These are phyloP conservation scores for Camptogramma bilineatum DNA, from an alignment of 2,888 invertebrate genomes.

Conservation along the genomic window DNA sequence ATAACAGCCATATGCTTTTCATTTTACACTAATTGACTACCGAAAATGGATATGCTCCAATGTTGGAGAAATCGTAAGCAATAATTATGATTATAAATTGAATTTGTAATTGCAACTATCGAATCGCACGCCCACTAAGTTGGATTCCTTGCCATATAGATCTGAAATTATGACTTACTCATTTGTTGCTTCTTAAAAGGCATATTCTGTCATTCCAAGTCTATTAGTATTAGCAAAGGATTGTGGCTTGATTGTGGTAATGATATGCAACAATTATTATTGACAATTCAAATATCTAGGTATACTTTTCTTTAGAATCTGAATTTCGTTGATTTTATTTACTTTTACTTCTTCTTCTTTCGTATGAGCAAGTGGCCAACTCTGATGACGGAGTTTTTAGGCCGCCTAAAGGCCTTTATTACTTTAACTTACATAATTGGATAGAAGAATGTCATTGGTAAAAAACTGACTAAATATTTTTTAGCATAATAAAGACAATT, in stretches of 20 bases:
- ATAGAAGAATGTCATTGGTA: too few species aligned
- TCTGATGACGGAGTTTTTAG: too few species aligned
- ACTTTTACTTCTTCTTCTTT: too few species aligned
- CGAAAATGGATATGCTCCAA: conserved; percentile 17
- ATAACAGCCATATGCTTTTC: background rate
- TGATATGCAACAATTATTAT: background rate
- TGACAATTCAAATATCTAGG: too few species aligned
- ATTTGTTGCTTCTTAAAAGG: conserved; percentile 14
- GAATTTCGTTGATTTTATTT: too few species aligned
- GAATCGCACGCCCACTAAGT: conserved; percentile 23
- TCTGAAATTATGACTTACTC: conserved; percentile 9
- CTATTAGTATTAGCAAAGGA: background rate
- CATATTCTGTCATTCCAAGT: conserved; percentile 38
- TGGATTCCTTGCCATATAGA: conserved; percentile 27
- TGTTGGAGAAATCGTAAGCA: background rate
- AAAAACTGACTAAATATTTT: too few species aligned
- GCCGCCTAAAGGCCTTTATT: too few species aligned
- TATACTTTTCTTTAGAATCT: too few species aligned
- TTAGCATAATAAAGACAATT: too few species aligned
- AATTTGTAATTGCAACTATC: conserved; percentile 25
- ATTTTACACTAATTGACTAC: conserved; percentile 16
- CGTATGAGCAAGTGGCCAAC: too few species aligned
- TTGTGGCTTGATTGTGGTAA: too few species aligned
- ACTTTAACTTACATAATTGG: too few species aligned
- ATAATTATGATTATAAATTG: conserved; percentile 31